These are phyloP conservation scores for Nomada lathburiana DNA, from an alignment of 2,888 invertebrate genomes.

Conservation along the genomic window DNA sequence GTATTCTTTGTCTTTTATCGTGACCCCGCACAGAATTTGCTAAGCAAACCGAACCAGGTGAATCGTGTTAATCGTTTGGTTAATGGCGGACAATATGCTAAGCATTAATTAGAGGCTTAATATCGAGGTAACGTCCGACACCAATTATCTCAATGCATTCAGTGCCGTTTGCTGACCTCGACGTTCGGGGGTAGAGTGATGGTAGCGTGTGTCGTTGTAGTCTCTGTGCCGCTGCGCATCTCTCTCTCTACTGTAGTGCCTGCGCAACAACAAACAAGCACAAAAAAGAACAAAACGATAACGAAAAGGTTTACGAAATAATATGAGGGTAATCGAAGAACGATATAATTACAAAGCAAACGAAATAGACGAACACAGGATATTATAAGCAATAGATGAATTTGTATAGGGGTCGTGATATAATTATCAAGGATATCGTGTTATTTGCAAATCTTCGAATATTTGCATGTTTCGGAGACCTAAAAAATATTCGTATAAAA, in stretches of 20 bases:
- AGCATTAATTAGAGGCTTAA: slow-evolving; percentile 59
- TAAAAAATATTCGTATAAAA: slow-evolving; percentile 47
- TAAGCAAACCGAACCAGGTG: slow-evolving; percentile 24
- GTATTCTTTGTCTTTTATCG: too few relatives aligned
- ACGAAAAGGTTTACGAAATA: slow-evolving; percentile 52
- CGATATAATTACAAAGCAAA: slow-evolving; percentile 46
- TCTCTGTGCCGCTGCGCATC: slow-evolving; percentile 82
- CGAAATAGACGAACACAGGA: slow-evolving; percentile 43
- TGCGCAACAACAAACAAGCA: slow-evolving; percentile 75
- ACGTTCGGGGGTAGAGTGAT: slow-evolving; percentile 83
- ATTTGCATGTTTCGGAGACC: slow-evolving; percentile 34
- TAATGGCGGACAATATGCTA: slow-evolving; percentile 52
- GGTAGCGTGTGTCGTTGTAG: slow-evolving; percentile 83
- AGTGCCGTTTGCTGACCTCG: slow-evolving; percentile 81
- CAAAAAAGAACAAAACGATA: slow-evolving; percentile 55
- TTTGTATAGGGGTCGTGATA: slow-evolving; percentile 13
- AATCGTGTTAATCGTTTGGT: slow-evolving; percentile 23
- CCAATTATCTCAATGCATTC: slow-evolving; percentile 62
- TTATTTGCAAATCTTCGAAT: slow-evolving; percentile 45
- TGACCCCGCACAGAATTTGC: not conserved
- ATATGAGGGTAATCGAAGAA: not conserved
- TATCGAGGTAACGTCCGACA: slow-evolving; percentile 72
- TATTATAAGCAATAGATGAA: slow-evolving; percentile 19
- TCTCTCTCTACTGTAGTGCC: slow-evolving; percentile 83
- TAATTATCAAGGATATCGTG: slow-evolving; percentile 23